Percentiles rank a stretch among this genome's conserved stretches.
Evolutionary conservation across 2,888 invertebrate species (phyloP).

Genomic region (Galerucella nymphaeae): DNA sequence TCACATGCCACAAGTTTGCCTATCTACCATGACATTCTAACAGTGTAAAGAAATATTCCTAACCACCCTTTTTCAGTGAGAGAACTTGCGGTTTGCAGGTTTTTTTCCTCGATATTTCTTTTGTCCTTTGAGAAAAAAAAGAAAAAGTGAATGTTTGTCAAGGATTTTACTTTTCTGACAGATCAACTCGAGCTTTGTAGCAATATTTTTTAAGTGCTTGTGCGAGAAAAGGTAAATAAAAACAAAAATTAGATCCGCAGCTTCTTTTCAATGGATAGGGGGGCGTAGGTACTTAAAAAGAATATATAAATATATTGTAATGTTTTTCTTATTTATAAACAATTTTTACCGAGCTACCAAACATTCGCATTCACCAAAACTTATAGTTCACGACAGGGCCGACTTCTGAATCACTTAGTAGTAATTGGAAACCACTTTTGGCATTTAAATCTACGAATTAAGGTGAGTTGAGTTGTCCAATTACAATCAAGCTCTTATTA

Average conservation of each 20-base stretch:
- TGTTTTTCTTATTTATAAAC: no score
- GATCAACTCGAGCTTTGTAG: slow-evolving; percentile 16
- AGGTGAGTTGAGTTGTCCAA: no score
- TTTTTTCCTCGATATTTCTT: background rate
- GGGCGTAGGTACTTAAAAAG: background rate
- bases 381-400: no score
- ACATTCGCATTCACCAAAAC: no score
- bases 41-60: background rate
- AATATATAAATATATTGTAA: background rate
- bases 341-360: no score
- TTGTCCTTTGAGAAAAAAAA: slow-evolving; percentile 15
- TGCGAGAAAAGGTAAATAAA: slow-evolving; percentile 16
- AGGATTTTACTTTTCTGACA: slow-evolving; percentile 25
- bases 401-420: no score
- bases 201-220: slow-evolving; percentile 24
- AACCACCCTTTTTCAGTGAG: background rate
- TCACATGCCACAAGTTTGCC: no score
- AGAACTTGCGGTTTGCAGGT: slow-evolving; percentile 9
- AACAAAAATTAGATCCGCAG: slow-evolving; percentile 5
- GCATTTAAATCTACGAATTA: no score
- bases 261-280: background rate
- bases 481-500: no score
- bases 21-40: no score
- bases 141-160: slow-evolving; percentile 22
- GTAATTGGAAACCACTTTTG: no score